Percentiles rank a stretch among this genome's conserved stretches.
These are phyloP conservation scores for Lutjanus campechanus DNA, from an alignment of 2,797 vertebrate genomes.

Conservation along the genomic window DNA sequence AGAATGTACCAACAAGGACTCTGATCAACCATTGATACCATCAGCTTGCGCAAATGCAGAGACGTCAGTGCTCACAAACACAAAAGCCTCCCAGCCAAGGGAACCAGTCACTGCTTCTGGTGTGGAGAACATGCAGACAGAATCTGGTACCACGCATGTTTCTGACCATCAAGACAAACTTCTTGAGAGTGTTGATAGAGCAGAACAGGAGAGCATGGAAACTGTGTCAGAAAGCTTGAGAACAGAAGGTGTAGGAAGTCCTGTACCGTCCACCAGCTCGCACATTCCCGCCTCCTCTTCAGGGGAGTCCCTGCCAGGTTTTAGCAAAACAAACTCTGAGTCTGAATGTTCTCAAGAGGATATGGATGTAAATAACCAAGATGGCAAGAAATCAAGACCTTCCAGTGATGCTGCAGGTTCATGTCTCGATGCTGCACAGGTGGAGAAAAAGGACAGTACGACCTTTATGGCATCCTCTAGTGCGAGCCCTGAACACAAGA, in stretches of 20 bases:
- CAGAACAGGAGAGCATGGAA: conserved; percentile 64
- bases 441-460: conserved; percentile 62
- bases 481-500: conserved; percentile 62
- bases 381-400: conserved; percentile 64
- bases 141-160: conserved; percentile 12
- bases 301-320: conserved; percentile 62
- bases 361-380: conserved; percentile 53
- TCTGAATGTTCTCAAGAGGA: conserved; percentile 66
- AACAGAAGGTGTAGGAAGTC: conserved; percentile 64
- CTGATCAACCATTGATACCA: conserved; percentile 46
- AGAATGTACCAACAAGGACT: conserved; percentile 70
- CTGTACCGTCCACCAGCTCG: conserved; percentile 63
- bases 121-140: conserved; percentile 55
- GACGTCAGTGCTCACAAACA: conserved; percentile 29
- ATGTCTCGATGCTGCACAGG: conserved; percentile 42
- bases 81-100: conserved; percentile 56
- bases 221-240: conserved; percentile 27
- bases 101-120: conserved; percentile 51
- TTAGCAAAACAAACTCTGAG: conserved; percentile 51
- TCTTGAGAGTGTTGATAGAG: conserved; percentile 45
- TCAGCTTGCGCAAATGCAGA: conserved; percentile 60
- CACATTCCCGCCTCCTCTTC: conserved; percentile 58
- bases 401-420: conserved; percentile 48
- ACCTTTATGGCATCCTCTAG: conserved; percentile 22
- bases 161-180: conserved; percentile 76